A percentile compares a stretch with the other conserved stretches of the same genome.
These are phyloP conservation scores for Dysdera silvatica DNA, from an alignment of 1,140 invertebrate species.

Conservation along the genomic window DNA sequence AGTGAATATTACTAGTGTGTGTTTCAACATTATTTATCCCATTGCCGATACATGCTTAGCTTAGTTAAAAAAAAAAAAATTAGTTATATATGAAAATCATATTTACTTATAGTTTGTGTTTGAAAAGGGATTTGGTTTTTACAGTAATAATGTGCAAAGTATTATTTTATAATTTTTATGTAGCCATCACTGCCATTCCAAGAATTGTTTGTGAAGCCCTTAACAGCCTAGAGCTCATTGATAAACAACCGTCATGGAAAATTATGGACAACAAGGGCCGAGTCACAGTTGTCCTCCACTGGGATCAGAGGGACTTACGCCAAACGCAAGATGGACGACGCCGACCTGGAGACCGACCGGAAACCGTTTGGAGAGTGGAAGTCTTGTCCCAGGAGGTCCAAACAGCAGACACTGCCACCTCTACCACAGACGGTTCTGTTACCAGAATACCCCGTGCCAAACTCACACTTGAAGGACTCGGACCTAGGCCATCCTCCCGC, in stretches of 20 bases:
- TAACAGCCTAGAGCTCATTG: conserved; percentile 81
- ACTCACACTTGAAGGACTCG: conserved; percentile 31
- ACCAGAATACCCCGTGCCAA: conserved; percentile 30
- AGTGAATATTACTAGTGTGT: no score
- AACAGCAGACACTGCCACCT: conserved; percentile 18
- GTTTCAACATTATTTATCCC: no score
- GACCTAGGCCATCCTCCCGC: conserved; percentile 19
- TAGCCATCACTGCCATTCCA: conserved; percentile 83
- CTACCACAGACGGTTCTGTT: conserved; percentile 14
- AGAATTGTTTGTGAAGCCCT: conserved; percentile 94
- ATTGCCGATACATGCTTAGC: no score
- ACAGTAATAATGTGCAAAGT: no score
- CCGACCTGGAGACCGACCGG: conserved; percentile 25
- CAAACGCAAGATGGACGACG: conserved; percentile 34
- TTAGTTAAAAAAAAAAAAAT: no score
- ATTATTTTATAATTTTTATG: not conserved
- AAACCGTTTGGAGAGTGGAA: conserved; percentile 29
- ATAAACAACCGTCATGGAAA: conserved; percentile 92
- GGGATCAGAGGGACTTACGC: conserved; percentile 58
- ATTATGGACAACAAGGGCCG: conserved; percentile 93
- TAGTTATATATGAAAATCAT: no score
- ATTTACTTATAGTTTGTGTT: no score
- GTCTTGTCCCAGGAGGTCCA: conserved; percentile 28
- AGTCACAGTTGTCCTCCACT: conserved; percentile 84
- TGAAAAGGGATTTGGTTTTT: no score